Evolutionary conservation across 2,113 vertebrate species (phyloP), one percentile per base, ranked within the genome.

Genomic region (Petaurus breviceps): DNA sequence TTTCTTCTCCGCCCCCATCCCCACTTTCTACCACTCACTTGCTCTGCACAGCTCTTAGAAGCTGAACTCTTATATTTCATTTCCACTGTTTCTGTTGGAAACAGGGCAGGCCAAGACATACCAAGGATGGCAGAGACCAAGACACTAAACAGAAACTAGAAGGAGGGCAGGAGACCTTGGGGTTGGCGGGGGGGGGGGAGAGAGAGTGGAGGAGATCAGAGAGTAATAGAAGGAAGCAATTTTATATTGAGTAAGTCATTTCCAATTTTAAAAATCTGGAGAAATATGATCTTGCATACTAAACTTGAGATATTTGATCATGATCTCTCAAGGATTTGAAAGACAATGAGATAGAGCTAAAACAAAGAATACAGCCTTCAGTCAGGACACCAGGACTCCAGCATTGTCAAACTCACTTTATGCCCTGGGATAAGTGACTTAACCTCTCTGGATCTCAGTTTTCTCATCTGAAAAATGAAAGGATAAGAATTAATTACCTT

Each of bases 341-440:
- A 84, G 22, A 24, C 68, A 93, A 47, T 52, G 26, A 28, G 54
- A n/a, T 23, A 51, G 93, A 95, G 94, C 95, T 91, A 91, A 98
- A 98, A 92, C 51, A 91, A 95, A 77, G 51, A 95, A 91, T 90
- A 43, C 10, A 43, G 68, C 7, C 68, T 77, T 4, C 68, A 77
- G 37, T 26, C 68, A 77, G 68, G 16, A 84, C n/a, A 23, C 68
- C 68, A 84, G 68, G 37, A 6, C 23, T 43, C 68, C 23, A n/a
- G 19, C 68, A 77, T 22, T 43, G n/a, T 84, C 68, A 84, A 22
- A 43, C 19, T 84, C 16, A 84, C 68, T 84, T 43, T 43, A 84
- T 43, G n/a, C 19, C 7, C n/a, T 84, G 16, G 19, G 19, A 84
- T 84, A 84, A 84, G 19, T 84, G 16, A 37, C n/a, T 43, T 8